Base-by-base conservation (phyloP, 2,113 vertebrate genomes). In the Zosterops borbonicus region DNA sequence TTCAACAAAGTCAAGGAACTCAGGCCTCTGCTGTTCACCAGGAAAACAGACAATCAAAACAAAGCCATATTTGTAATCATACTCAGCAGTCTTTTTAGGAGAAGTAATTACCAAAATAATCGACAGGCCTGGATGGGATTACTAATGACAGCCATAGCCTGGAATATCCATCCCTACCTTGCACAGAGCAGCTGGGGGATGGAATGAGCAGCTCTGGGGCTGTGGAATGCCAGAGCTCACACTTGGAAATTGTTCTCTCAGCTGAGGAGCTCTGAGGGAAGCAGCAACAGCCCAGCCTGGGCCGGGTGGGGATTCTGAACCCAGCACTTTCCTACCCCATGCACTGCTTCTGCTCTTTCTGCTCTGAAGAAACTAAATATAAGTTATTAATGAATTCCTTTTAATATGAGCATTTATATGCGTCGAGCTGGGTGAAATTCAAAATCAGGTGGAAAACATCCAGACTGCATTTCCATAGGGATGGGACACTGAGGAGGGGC, bases 31-130 rank as follows among this genome's bases (percentile, higher is more conserved):
- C 81, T 77, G 37, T 42, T 73, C 47, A 1, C 78, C 75, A 12
- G 76, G 44, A 77, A 95, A 92, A 74, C 55, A 80, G 77, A 44
- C 64, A 80, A 81, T 52, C 86, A 95, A 87, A 95, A 90, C 87
- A 96, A 80, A 96, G 89, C n/a, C 87, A 53, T 31, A 19, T 82
- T 94, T 95, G 86, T 86, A 92, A 94, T 96, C 92, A 80, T 63
- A 41, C 82, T 96, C 92, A 46, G 83, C 71, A 76, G 93, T 39
- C 77, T 89, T 96, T 95, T 92, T 84, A 94, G 89, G 95, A 56
- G 92, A 50, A 62, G 68, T 91, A 94, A 96, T 96, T 94, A 70
- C 83, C 59, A 87, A 97, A 95, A 96, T 96, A 94, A 97, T 95
- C 67, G 14, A 39, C 81, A 94, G 84, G 35, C 83, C 23, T 75